Conservation (phyloP, 30 jellyfish, hydroid and myxozoan genomes). For the Aurelia aurita region DNA sequence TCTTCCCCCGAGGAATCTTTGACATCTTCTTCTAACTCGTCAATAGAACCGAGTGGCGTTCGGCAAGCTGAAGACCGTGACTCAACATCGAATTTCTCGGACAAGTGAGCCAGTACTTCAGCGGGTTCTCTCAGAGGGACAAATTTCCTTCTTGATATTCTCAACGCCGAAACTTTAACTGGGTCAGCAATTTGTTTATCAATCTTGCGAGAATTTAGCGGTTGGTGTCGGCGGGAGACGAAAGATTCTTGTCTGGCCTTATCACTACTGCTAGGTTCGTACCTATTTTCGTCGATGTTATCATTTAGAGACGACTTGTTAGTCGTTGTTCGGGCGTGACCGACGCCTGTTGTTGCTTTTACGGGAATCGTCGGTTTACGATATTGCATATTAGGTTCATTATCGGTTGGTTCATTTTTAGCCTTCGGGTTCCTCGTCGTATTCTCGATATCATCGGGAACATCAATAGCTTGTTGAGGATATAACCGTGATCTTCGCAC, state of each 20-base stretch:
- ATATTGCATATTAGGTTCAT: neutral
- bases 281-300: neutral
- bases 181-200: constrained; percentile 20
- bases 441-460: constrained; percentile 3
- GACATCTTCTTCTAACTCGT: constrained; percentile 58
- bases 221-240: constrained; percentile 15
- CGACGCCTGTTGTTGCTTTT: no score
- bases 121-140: constrained; percentile 19
- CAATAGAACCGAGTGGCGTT: constrained; percentile 63
- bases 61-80: constrained; percentile 57
- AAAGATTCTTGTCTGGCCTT: neutral
- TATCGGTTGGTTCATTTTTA: neutral
- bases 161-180: constrained; percentile 53
- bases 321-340: no score
- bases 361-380: neutral
- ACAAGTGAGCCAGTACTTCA: neutral
- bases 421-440: neutral
- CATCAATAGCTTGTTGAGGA: constrained; percentile 33
- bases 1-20: constrained; percentile 1
- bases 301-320: no score
- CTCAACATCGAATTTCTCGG: constrained; percentile 42
- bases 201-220: neutral
- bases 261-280: neutral
- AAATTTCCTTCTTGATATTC: constrained; percentile 39
- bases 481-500: constrained; percentile 31